These are phyloP conservation scores for Spinibarbus caldwelli DNA, from an alignment of 2,797 vertebrate species.

Conservation along the genomic window DNA sequence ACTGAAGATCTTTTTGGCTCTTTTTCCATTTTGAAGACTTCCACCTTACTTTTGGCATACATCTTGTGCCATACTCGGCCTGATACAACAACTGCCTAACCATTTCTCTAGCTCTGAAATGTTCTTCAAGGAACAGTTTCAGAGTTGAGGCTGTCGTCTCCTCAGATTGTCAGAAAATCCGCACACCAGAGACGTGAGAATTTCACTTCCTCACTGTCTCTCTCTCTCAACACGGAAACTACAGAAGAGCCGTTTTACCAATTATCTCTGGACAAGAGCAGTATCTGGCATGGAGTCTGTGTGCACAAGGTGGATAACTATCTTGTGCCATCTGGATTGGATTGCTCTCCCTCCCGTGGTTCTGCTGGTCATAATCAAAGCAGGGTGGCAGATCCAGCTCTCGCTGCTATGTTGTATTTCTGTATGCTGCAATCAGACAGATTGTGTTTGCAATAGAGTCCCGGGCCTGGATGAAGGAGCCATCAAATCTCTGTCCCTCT, in stretches of 20 bases:
- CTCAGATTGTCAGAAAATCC: not conserved
- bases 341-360: not conserved
- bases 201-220: not conserved
- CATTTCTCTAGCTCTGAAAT: not conserved
- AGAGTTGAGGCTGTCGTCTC: not conserved
- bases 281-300: slow-evolving; percentile 14
- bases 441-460: slow-evolving; percentile 46
- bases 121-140: not conserved
- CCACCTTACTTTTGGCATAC: not conserved
- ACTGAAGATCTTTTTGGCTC: not conserved
- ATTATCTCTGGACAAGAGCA: slow-evolving; percentile 26
- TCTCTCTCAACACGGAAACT: slow-evolving; percentile 19
- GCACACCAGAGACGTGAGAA: not conserved
- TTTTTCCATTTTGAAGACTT: not conserved
- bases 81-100: not conserved
- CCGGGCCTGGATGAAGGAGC: slow-evolving; percentile 33
- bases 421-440: slow-evolving; percentile 40
- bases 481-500: slow-evolving; percentile 23
- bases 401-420: slow-evolving; percentile 14
- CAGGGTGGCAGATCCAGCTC: not conserved
- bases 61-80: not conserved
- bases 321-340: slow-evolving; percentile 36
- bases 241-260: slow-evolving; percentile 10
- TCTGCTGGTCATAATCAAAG: slow-evolving; percentile 37
- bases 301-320: slow-evolving; percentile 29